These are phyloP conservation scores for Drosophila cardini DNA, from an alignment of 1,140 invertebrate genomes.

Conservation along the genomic window DNA sequence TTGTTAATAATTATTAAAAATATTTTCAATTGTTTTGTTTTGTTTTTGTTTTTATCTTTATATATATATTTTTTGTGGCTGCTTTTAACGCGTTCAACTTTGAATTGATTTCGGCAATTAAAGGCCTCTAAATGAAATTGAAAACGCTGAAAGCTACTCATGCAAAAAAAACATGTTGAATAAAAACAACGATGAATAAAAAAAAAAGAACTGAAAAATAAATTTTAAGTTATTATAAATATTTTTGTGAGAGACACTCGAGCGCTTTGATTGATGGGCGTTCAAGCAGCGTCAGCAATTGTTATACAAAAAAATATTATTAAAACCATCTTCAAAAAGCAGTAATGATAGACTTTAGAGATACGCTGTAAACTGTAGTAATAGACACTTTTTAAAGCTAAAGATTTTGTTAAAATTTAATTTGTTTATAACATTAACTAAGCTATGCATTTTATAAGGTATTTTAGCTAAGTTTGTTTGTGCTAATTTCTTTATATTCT, in stretches of 20 bases:
- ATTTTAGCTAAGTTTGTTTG: too few relatives aligned
- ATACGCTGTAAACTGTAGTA: conserved; percentile 4
- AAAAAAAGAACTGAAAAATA: conserved; percentile 42
- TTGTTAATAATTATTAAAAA: conserved; percentile 81
- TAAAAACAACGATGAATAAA: conserved; percentile 13
- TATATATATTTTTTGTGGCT: conserved; percentile 50
- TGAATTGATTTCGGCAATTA: conserved; percentile 82
- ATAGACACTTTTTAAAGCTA: neutral
- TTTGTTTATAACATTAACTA: too few relatives aligned
- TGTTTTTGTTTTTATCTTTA: conserved; percentile 20
- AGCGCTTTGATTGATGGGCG: conserved; percentile 67
- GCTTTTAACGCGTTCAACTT: conserved; percentile 80
- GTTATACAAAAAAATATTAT: conserved; percentile 48
- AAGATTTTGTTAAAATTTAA: neutral
- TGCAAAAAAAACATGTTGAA: conserved; percentile 31
- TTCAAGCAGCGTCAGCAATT: conserved; percentile 59
- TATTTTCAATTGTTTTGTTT: conserved; percentile 50
- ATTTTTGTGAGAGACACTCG: conserved; percentile 69
- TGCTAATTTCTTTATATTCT: too few relatives aligned
- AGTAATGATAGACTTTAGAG: neutral
- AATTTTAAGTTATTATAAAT: conserved; percentile 76
- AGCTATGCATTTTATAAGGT: too few relatives aligned
- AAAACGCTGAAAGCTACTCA: conserved; percentile 71
- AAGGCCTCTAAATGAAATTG: conserved; percentile 78
- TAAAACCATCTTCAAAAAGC: neutral